These are phyloP conservation scores for Sialis fuliginosa DNA, from an alignment of 2,888 invertebrate species.

Conservation along the genomic window DNA sequence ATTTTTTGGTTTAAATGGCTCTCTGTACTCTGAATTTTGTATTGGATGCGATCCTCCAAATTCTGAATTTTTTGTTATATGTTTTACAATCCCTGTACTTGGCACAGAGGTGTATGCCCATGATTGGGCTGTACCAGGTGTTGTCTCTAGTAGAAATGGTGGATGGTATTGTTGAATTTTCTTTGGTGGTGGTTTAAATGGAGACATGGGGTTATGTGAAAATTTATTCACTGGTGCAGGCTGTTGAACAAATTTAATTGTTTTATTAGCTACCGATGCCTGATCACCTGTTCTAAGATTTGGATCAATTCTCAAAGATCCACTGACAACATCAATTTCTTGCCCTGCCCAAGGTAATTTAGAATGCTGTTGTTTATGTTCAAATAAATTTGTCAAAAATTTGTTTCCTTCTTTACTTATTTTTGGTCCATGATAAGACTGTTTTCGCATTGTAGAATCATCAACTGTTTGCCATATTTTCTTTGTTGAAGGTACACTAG, in stretches of 20 bases:
- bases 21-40: not conserved
- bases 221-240: constrained; percentile 51
- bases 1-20: constrained; percentile 20
- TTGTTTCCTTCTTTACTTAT: constrained; percentile 21
- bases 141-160: constrained; percentile 22
- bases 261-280: constrained; percentile 15
- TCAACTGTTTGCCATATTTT: constrained; percentile 46
- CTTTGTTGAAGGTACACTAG: constrained; percentile 34
- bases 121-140: constrained; percentile 19
- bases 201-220: constrained; percentile 60
- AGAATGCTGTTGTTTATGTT: constrained; percentile 23
- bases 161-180: constrained; percentile 21
- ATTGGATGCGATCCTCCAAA: not conserved
- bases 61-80: not conserved
- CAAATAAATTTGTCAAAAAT: constrained; percentile 22
- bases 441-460: constrained; percentile 18
- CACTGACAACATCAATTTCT: constrained; percentile 24
- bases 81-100: constrained; percentile 1
- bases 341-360: constrained; percentile 28
- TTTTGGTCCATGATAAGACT: constrained; percentile 18
- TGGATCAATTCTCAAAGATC: constrained; percentile 23
- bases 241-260: constrained; percentile 33
- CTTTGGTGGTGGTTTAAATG: constrained; percentile 43
- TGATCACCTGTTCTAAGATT: constrained; percentile 12
- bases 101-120: constrained; percentile 28